phyloP scores from a whole-genome alignment of 2,797 vertebrate species.

The Amniataba percoides region DNA sequence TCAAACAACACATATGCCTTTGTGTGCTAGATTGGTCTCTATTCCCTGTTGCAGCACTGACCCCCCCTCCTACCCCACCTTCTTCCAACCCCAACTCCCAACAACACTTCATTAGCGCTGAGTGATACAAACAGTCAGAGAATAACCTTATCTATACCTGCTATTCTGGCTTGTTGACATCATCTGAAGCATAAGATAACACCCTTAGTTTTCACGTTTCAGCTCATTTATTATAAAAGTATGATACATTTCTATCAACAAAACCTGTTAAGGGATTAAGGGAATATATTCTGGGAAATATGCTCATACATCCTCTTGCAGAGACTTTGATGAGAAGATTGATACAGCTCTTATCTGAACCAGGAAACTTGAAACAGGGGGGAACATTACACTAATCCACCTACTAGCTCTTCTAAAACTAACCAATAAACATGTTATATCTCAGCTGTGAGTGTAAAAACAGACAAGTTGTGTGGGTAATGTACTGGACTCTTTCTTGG shows the following conservation, averaged over 20 bases:
- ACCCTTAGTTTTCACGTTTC: no score
- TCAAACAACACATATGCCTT: conserved; percentile 76
- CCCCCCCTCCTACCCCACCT: conserved; percentile 3
- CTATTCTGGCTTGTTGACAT: conserved; percentile 29
- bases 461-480: neutral
- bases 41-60: conserved; percentile 66
- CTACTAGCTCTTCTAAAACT: neutral
- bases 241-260: neutral
- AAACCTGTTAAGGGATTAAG: conserved; percentile 7
- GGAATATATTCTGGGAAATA: conserved; percentile 6
- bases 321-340: neutral
- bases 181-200: conserved; percentile 12
- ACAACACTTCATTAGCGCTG: conserved; percentile 80
- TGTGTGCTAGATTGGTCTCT: conserved; percentile 68
- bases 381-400: neutral
- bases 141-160: conserved; percentile 28
- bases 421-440: neutral
- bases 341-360: neutral
- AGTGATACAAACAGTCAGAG: conserved; percentile 71
- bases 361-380: neutral
- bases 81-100: conserved; percentile 34
- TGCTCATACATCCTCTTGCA: conserved; percentile 1
- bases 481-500: neutral
- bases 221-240: no score
- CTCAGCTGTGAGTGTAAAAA: neutral